Base-by-base conservation (phyloP, 2,888 invertebrate species). In the Lasioglossum pauxillum region DNA sequence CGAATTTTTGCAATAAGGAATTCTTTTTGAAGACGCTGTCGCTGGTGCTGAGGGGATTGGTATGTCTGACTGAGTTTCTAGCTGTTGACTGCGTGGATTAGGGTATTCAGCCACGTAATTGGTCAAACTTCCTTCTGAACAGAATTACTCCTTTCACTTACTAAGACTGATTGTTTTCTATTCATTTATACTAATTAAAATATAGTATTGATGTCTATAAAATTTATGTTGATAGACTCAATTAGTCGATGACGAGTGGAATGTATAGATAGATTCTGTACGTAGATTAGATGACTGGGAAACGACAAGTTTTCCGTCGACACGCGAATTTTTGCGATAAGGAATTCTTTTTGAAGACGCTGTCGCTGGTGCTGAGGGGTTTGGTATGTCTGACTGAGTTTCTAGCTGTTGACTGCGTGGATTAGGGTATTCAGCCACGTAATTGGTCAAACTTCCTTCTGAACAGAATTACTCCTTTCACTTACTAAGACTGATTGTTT, bases 301-400 rank as follows among this genome's bases (percentile, higher is more conserved):
- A 67, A 69, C 69, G 35, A 41, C 38, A 38, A 69, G 69, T 69
- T 69, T 69, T 69, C 69, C 69, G 69, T 69, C 35, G 69, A 12
- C 64, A 7, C 38, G 69, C 23, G 35, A 23, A 69, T 35, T 69
- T 69, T 38, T 69, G 23, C 38, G 35, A 19, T 19, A 35, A 23
- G 5, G 23, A 4, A 23, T 38, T 41, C 69, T 41, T n/a, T 41
- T 12, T 7, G 69, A 35, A 38, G 23, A 41, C 5, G 69, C 23
- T 38, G 19, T 35, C 35, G 69, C 69, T 35, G 69, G 1, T n/a
- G 35, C 19, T 2, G 23, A 10, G 69, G 23, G 19, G 35, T 7
- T 35, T 69, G 38, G 19, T 23, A 38, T 35, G 38, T 12, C 10
- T 1, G 35, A 38, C 69, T 69, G 38, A 19, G 38, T 69, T 69